These are phyloP conservation scores for Ischnus inquisitorius DNA, from an alignment of 2,888 invertebrate species.

Conservation along the genomic window DNA sequence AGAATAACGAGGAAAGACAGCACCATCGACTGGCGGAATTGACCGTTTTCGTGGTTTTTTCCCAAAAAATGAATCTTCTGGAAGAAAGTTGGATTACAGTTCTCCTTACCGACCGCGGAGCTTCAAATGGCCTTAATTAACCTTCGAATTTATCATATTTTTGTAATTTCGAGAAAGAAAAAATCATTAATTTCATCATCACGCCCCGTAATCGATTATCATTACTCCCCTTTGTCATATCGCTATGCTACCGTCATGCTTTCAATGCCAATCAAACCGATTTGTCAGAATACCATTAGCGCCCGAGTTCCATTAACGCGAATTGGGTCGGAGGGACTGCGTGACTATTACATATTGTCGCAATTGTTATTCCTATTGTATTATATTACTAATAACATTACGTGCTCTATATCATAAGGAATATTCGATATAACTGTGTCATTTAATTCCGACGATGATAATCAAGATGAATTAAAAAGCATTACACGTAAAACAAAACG, in stretches of 20 bases:
- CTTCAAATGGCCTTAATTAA: no score
- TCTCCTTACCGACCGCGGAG: no score
- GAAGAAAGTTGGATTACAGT: no score
- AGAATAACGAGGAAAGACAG: no score
- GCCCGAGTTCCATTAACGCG: conserved; percentile 65
- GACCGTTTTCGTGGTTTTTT: no score
- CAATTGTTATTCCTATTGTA: conserved; percentile 47
- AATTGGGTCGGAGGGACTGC: conserved; percentile 81
- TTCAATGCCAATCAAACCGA: conserved; percentile 17
- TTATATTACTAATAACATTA: conserved; percentile 40
- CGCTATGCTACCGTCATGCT: not conserved
- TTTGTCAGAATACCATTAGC: conserved; percentile 38
- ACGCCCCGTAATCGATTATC: conserved; percentile 14
- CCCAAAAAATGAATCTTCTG: no score
- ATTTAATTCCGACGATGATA: conserved; percentile 46
- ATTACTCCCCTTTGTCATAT: conserved; percentile 28
- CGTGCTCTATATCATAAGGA: conserved; percentile 11
- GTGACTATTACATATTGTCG: conserved; percentile 64
- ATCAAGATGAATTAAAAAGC: conserved; percentile 44
- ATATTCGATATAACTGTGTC: conserved; percentile 41
- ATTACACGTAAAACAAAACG: conserved; percentile 31
- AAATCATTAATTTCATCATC: conserved; percentile 12
- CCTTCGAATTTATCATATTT: not conserved
- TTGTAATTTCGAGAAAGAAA: conserved; percentile 1
- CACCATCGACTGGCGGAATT: no score